Conservation (phyloP, 1,140 invertebrate species). For the Lasioglossum albipes region DNA sequence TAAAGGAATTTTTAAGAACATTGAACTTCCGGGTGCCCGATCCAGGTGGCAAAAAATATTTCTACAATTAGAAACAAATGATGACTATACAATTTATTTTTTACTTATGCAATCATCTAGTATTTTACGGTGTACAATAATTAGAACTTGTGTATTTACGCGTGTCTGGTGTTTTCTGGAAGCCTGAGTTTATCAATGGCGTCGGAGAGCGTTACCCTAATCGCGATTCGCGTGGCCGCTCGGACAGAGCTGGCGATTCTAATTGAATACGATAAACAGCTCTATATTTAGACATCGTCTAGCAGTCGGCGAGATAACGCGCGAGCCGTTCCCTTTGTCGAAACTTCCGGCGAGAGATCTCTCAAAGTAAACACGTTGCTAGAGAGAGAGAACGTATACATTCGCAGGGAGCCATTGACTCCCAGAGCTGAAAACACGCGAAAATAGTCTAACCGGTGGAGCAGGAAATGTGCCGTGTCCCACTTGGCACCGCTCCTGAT, state of each 20-base stretch:
- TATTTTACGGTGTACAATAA: too few relatives aligned
- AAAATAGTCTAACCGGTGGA: slow-evolving; percentile 17
- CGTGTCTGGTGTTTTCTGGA: too few relatives aligned
- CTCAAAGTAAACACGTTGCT: slow-evolving; percentile 12
- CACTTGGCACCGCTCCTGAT: slow-evolving; percentile 38
- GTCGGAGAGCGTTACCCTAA: too few relatives aligned
- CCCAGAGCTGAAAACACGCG: neutral
- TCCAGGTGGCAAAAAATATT: too few relatives aligned
- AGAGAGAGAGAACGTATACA: neutral
- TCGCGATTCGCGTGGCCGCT: too few relatives aligned
- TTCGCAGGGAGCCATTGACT: slow-evolving; percentile 14
- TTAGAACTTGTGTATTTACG: too few relatives aligned
- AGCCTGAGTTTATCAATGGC: too few relatives aligned
- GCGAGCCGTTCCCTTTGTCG: slow-evolving; percentile 14
- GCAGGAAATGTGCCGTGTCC: slow-evolving; percentile 35
- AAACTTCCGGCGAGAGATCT: slow-evolving; percentile 18
- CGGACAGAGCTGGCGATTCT: slow-evolving; percentile 1
- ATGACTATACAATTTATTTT: too few relatives aligned
- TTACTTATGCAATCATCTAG: too few relatives aligned
- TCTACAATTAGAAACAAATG: too few relatives aligned
- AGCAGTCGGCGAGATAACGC: slow-evolving; percentile 7
- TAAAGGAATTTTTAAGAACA: too few relatives aligned
- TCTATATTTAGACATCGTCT: slow-evolving; percentile 25
- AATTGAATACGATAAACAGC: slow-evolving; percentile 29
- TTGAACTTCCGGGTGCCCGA: too few relatives aligned